Evolutionary conservation across 2,113 vertebrate species (phyloP).

Genomic region (Plecturocebus donacophilus): DNA sequence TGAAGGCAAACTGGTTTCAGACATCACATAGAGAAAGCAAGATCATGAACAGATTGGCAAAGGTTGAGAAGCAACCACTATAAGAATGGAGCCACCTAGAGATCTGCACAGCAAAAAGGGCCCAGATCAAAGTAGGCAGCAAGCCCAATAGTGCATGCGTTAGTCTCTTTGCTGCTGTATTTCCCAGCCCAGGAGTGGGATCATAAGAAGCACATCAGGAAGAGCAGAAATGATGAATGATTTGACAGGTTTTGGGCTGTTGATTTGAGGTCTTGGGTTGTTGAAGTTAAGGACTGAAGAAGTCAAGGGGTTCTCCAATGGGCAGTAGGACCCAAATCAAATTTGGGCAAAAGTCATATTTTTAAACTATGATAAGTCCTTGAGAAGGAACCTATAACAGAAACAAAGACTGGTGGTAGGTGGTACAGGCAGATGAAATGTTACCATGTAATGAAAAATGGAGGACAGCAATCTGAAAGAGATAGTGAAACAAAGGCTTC

Average conservation of each 20-base stretch:
- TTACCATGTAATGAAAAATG: conserved; percentile 13
- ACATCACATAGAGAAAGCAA: background rate
- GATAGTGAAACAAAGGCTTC: conserved; percentile 18
- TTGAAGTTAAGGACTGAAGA: background rate
- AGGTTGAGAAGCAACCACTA: background rate
- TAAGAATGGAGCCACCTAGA: background rate
- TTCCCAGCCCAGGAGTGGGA: background rate
- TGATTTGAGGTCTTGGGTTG: background rate
- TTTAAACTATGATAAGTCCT: background rate
- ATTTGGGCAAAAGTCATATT: background rate
- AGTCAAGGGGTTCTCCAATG: background rate
- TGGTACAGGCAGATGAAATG: background rate
- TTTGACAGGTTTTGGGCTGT: background rate
- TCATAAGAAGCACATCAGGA: background rate
- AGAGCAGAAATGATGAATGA: background rate
- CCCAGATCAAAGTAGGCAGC: background rate
- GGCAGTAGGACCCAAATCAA: background rate
- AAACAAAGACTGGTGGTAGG: background rate
- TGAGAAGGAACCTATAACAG: background rate
- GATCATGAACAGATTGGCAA: conserved; percentile 14
- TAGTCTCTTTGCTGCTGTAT: background rate
- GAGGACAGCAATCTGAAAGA: conserved; percentile 25
- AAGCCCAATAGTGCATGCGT: background rate
- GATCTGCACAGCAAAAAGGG: background rate
- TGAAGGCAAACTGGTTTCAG: conserved; percentile 8